Base-by-base conservation (phyloP, 1,140 invertebrate species). In the Vollenhovia emeryi region DNA sequence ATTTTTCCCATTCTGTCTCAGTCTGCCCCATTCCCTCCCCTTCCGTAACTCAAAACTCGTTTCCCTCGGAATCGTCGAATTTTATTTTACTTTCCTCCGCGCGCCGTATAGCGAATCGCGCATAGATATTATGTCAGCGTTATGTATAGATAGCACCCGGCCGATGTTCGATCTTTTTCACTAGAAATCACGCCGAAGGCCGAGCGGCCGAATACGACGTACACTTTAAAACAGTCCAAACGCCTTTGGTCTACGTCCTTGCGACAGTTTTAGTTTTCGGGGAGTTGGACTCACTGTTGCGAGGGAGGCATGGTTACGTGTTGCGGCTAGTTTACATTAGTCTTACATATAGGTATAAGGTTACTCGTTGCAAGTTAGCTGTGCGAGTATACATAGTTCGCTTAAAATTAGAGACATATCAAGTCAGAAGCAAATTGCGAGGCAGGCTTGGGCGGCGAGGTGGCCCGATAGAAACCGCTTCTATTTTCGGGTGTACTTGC, bases 261-360 rank as follows among this genome's bases (percentile, higher is more conserved):
- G 88, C 88, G 87, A 89, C 87, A 79, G 73, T 89, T 89, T 89
- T 89, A 89, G 85, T 87, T 86, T 74, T 27, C 68, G 59, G 60
- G 45, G 52, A 71, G 64, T 76, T 33, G n/a, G 43, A 18, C 27
- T 59, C 30, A 21, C 43, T 78, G 66, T 15, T 45, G 69, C 80
- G 71, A 69, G 85, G 80, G 80, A 84, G 85, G 40, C 62, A 24
- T 9, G 78, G 27, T 66, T 84, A 84, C 85, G 76, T 71, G 71
- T 43, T 74, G 18, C 45, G 21, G 36, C 79, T 84, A 62, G 36
- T 73, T 69, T 79, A 79, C 62, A 69, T 33, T 45, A 45, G 13
- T 33, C 21, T 66, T 66, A 66, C 36, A 45, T 15, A 18, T 36
- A 79, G 43, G 45, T 79, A 24, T 73, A 82, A 82, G 24, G 50